Conservation (phyloP, 2,113 vertebrate genomes). For the Pterophyllum scalare region DNA sequence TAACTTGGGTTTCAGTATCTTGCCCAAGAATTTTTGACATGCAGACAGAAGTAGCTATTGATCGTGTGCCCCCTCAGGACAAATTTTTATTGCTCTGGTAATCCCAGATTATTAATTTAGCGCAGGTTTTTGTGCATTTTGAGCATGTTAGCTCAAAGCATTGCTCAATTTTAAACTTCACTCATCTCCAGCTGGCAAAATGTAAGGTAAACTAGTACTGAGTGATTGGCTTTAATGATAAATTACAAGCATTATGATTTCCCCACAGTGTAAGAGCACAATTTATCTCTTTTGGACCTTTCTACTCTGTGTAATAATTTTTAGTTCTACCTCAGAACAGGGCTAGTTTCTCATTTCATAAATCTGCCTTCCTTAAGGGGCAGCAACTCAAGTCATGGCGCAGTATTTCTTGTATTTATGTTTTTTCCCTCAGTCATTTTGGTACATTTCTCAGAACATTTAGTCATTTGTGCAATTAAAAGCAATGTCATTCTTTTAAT, state of each 20-base stretch:
- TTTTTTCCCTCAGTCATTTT: not conserved
- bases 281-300: not conserved
- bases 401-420: not conserved
- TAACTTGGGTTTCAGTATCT: not conserved
- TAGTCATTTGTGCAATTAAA: not conserved
- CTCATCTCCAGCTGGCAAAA: not conserved
- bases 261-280: too few relatives aligned
- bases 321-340: not conserved
- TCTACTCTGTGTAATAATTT: not conserved
- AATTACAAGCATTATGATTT: conserved; percentile 12
- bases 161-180: not conserved
- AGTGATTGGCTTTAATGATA: not conserved
- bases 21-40: not conserved
- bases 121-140: not conserved
- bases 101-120: not conserved
- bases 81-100: not conserved
- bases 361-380: conserved; percentile 3
- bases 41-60: not conserved
- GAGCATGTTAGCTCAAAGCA: not conserved
- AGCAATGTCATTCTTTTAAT: not conserved
- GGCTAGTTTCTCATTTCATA: not conserved
- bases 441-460: not conserved
- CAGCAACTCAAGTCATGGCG: not conserved
- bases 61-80: rapidly evolving
- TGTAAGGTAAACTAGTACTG: not conserved